phyloP scores from a whole-genome alignment of 92 coral and sea anemone species.

The Actinernus sp. region DNA sequence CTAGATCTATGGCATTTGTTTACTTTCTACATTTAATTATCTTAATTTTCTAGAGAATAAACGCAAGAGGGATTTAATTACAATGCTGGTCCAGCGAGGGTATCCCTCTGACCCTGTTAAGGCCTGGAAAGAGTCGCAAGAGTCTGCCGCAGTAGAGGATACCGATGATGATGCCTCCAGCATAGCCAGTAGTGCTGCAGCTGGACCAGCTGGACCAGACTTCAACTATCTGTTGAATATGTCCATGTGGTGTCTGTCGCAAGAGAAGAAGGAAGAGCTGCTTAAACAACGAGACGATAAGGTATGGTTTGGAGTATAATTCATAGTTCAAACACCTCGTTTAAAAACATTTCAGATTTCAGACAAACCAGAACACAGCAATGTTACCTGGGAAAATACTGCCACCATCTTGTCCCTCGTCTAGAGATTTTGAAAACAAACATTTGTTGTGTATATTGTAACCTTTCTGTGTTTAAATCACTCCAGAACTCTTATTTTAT shows the following conservation, averaged over 20 bases:
- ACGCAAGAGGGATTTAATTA: constrained; percentile 74
- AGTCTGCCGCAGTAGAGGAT: constrained; percentile 13
- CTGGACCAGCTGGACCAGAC: constrained; percentile 89
- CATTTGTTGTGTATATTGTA: too few species aligned
- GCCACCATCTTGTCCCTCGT: too few species aligned
- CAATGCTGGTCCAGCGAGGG: constrained; percentile 81
- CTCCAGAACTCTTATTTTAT: too few species aligned
- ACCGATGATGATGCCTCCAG: constrained; percentile 73
- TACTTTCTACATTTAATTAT: too few species aligned
- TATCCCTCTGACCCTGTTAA: constrained; percentile 92
- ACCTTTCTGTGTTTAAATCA: too few species aligned
- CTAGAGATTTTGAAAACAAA: too few species aligned
- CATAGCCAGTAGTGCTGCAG: constrained; percentile 74
- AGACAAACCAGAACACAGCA: too few species aligned
- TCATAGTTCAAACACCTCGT: too few species aligned
- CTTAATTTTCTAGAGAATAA: constrained; percentile 81
- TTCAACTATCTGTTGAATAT: constrained; percentile 82
- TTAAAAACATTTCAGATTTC: too few species aligned
- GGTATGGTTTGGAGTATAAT: constrained; percentile 33
- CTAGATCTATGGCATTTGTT: too few species aligned
- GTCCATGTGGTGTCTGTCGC: constrained; percentile 84
- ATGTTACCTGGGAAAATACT: too few species aligned
- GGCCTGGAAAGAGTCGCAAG: constrained; percentile 85
- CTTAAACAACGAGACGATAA: constrained; percentile 88
- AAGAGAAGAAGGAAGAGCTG: constrained; percentile 94